Percentiles rank a stretch among this genome's conserved stretches.
phyloP scores from a whole-genome alignment of 2,797 vertebrate genomes.

The Oreonectes daqikongensis region DNA sequence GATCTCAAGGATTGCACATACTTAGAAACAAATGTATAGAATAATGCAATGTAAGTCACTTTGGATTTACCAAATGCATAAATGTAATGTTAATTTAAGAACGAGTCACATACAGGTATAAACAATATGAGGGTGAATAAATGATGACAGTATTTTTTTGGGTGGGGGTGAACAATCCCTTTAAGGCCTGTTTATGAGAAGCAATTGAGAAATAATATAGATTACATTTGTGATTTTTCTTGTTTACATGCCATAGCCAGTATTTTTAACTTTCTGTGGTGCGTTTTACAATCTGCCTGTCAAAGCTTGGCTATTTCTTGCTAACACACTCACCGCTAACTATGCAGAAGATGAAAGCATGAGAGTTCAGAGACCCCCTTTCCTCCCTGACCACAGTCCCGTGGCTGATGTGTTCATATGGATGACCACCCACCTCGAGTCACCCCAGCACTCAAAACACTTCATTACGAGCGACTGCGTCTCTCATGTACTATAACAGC shows the following conservation, averaged over 20 bases:
- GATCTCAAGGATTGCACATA: too few species aligned
- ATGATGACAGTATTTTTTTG: too few species aligned
- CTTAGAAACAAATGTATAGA: too few species aligned
- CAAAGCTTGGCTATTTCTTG: constrained; percentile 40
- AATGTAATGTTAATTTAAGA: too few species aligned
- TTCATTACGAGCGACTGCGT: constrained; percentile 39
- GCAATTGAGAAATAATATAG: not conserved
- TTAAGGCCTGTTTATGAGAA: not conserved
- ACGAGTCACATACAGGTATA: too few species aligned
- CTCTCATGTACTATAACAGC: constrained; percentile 22
- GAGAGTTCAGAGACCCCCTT: constrained; percentile 50
- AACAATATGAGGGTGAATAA: too few species aligned
- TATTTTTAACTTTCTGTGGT: constrained; percentile 23
- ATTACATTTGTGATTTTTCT: not conserved
- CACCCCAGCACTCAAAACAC: constrained; percentile 47
- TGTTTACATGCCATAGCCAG: not conserved
- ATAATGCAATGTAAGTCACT: too few species aligned
- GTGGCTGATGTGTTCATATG: constrained; percentile 46
- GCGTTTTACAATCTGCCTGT: constrained; percentile 22
- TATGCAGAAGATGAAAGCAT: constrained; percentile 51
- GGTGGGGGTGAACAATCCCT: too few species aligned
- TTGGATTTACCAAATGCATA: too few species aligned
- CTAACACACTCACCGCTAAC: constrained; percentile 17
- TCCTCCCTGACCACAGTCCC: constrained; percentile 37
- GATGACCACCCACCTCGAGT: constrained; percentile 56